Percentiles rank a stretch among this genome's conserved stretches.
phyloP scores from a whole-genome alignment of 2,797 vertebrate genomes.

The Intellagama lesueurii region DNA sequence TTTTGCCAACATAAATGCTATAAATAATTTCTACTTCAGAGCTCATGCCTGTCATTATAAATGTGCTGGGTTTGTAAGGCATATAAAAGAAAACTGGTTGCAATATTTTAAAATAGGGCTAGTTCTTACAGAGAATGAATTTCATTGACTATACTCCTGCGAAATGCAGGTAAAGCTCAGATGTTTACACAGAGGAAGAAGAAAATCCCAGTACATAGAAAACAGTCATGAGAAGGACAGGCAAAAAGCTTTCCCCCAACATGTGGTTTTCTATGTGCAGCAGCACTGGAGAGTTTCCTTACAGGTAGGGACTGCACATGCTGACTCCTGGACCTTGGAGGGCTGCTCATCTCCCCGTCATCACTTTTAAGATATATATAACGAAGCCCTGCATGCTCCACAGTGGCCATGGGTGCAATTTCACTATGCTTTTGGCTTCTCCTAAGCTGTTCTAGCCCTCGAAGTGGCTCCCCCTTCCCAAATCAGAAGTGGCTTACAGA shows the following conservation, averaged over 20 bases:
- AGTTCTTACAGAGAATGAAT: background rate
- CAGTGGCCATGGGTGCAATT: too few relatives aligned
- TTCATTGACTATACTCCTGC: background rate
- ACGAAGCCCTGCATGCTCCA: too few relatives aligned
- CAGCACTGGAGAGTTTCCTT: too few relatives aligned
- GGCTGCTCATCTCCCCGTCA: too few relatives aligned
- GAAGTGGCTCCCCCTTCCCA: too few relatives aligned
- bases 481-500: too few relatives aligned
- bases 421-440: too few relatives aligned
- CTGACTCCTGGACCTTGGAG: too few relatives aligned
- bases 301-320: too few relatives aligned
- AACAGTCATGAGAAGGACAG: background rate
- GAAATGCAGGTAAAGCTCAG: background rate
- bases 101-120: background rate
- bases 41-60: background rate
- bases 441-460: too few relatives aligned
- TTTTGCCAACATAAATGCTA: background rate
- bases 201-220: background rate
- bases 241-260: background rate
- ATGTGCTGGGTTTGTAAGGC: background rate
- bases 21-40: background rate
- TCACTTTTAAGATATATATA: too few relatives aligned
- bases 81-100: background rate
- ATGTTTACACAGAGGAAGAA: background rate
- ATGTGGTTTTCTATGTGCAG: background rate